Evolutionary conservation across 2,797 vertebrate genomes (phyloP).

Genomic region (Rhyacichthys aspro): DNA sequence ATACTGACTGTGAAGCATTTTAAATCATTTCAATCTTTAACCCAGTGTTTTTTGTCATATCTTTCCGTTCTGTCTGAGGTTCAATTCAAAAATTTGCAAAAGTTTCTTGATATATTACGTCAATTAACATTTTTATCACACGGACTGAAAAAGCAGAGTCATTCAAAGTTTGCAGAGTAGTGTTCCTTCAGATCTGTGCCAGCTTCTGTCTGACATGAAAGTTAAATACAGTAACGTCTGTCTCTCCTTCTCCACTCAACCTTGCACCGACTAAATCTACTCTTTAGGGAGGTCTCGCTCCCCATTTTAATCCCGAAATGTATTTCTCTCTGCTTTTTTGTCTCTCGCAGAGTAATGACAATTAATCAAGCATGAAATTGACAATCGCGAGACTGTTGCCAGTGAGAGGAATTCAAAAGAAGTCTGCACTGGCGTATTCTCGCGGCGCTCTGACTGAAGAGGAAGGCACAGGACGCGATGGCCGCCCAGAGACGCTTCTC

Average conservation of each 20-base stretch:
- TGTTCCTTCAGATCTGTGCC: no score
- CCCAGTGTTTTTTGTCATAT: no score
- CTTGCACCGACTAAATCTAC: constrained; percentile 45
- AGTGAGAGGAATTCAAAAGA: constrained; percentile 77
- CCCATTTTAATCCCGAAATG: constrained; percentile 71
- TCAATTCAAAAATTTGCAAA: no score
- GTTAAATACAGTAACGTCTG: constrained; percentile 37
- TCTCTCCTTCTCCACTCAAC: constrained; percentile 40
- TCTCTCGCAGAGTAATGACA: constrained; percentile 76
- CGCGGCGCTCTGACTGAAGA: constrained; percentile 18
- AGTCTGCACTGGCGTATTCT: constrained; percentile 55
- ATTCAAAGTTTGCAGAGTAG: no score
- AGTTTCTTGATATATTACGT: no score
- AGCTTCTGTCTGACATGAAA: constrained; percentile 37
- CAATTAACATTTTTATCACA: no score
- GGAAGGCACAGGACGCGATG: neutral
- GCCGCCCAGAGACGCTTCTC: neutral
- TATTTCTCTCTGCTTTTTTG: constrained; percentile 65
- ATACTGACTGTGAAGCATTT: no score
- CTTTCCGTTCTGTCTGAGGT: no score
- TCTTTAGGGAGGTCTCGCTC: constrained; percentile 69
- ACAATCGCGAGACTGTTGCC: constrained; percentile 76
- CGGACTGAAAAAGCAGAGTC: no score
- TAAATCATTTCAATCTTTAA: no score
- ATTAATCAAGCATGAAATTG: constrained; percentile 87